Conservation (phyloP, 2,888 invertebrate species). For the Icerya purchasi region DNA sequence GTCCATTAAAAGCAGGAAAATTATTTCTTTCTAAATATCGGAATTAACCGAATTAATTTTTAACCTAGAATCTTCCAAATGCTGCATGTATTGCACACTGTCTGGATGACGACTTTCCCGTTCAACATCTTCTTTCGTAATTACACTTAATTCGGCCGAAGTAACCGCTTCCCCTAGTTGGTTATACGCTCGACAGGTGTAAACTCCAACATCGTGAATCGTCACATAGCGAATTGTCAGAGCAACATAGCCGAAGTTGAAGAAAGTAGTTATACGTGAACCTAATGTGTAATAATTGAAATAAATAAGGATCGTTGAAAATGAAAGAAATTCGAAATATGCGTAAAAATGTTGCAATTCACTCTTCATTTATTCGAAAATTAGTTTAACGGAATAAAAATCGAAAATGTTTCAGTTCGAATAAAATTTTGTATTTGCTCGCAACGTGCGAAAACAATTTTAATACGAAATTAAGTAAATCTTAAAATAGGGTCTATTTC, state of each 20-base stretch:
- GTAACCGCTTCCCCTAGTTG: constrained; percentile 67
- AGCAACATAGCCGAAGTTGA: constrained; percentile 87
- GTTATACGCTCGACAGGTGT: constrained; percentile 73
- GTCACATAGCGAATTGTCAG: constrained; percentile 80
- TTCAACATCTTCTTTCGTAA: constrained; percentile 65
- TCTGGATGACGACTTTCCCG: constrained; percentile 81
- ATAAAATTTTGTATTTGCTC: too few relatives aligned
- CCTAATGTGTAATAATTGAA: constrained; percentile 23
- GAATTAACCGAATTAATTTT: too few relatives aligned
- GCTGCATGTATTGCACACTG: constrained; percentile 75
- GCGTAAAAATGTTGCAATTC: too few relatives aligned
- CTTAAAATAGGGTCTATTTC: too few relatives aligned
- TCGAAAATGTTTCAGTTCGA: too few relatives aligned
- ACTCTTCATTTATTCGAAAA: too few relatives aligned
- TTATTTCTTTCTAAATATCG: too few relatives aligned
- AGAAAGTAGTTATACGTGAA: constrained; percentile 68
- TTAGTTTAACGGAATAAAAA: too few relatives aligned
- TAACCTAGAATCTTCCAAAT: constrained; percentile 47
- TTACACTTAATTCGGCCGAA: constrained; percentile 56
- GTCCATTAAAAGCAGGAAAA: not conserved
- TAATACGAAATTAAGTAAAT: too few relatives aligned
- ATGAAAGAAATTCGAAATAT: too few relatives aligned
- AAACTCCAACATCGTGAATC: constrained; percentile 69
- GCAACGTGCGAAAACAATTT: too few relatives aligned
- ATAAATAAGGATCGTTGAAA: too few relatives aligned